These are phyloP conservation scores for Vicugna pacos DNA, from an alignment of 2,113 vertebrate genomes.

Conservation along the genomic window DNA sequence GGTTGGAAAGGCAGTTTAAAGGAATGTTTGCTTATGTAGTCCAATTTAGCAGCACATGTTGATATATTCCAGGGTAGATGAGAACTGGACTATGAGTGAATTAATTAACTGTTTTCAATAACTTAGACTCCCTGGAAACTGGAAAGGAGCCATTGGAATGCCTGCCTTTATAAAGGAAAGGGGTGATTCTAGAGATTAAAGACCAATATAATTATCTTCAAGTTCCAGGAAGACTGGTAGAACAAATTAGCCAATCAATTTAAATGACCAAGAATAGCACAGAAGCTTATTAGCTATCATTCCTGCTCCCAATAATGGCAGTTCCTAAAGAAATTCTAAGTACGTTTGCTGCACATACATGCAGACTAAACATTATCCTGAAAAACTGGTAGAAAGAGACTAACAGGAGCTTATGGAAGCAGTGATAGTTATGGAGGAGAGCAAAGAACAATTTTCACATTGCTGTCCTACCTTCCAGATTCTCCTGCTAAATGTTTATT, in stretches of 20 bases:
- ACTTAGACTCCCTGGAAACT: background rate
- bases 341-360: background rate
- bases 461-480: background rate
- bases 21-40: background rate
- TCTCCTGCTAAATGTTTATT: conserved; percentile 2
- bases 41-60: background rate
- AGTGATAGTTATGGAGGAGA: background rate
- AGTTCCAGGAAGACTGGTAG: background rate
- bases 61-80: background rate
- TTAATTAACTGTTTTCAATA: conserved; percentile 1
- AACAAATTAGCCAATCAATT: background rate
- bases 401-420: background rate
- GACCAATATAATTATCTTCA: background rate
- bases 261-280: background rate
- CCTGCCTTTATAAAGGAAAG: background rate
- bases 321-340: background rate
- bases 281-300: background rate
- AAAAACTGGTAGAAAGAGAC: background rate
- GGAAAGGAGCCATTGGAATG: background rate
- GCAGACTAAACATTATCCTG: background rate
- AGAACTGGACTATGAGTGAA: background rate
- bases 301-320: background rate
- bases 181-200: background rate
- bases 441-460: background rate
- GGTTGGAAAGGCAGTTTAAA: background rate